These are phyloP conservation scores for Guaruba guarouba DNA, from an alignment of 2,113 vertebrate species.

Conservation along the genomic window DNA sequence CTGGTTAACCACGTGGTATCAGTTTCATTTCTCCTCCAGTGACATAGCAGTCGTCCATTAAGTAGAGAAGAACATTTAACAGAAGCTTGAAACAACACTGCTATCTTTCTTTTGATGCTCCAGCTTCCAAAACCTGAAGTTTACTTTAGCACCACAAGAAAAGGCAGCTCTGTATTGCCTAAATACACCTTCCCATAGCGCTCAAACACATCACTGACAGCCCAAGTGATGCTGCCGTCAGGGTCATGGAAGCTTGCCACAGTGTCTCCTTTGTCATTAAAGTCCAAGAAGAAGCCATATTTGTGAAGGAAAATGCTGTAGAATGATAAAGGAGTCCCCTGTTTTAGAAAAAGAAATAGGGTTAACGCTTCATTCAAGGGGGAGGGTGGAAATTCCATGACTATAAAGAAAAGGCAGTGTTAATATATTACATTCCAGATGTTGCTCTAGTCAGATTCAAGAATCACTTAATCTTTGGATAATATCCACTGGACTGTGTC, in stretches of 20 bases:
- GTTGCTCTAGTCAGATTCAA: not conserved
- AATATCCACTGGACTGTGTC: not conserved
- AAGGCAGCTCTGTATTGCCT: conserved; percentile 71
- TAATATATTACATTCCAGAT: not conserved
- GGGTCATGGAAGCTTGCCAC: conserved; percentile 61
- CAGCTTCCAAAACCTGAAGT: not conserved
- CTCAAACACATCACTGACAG: conserved; percentile 73
- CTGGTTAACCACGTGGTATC: not conserved
- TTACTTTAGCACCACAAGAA: conserved; percentile 62
- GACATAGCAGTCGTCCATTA: not conserved
- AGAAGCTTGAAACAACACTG: not conserved
- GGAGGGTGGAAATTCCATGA: not conserved
- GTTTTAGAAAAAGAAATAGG: not conserved
- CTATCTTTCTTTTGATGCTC: not conserved
- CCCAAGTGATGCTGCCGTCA: conserved; percentile 36
- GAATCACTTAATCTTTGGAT: not conserved
- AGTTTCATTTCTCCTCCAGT: not conserved
- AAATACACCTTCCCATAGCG: conserved; percentile 56
- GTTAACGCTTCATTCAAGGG: not conserved
- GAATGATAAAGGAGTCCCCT: conserved; percentile 65
- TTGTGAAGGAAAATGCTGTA: conserved; percentile 64
- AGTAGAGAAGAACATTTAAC: not conserved
- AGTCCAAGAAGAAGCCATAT: conserved; percentile 69
- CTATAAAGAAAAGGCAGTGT: not conserved
- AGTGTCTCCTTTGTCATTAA: conserved; percentile 21